These are phyloP conservation scores for Speoplatyrhinus poulsoni DNA, from an alignment of 2,113 vertebrate species.

Conservation along the genomic window DNA sequence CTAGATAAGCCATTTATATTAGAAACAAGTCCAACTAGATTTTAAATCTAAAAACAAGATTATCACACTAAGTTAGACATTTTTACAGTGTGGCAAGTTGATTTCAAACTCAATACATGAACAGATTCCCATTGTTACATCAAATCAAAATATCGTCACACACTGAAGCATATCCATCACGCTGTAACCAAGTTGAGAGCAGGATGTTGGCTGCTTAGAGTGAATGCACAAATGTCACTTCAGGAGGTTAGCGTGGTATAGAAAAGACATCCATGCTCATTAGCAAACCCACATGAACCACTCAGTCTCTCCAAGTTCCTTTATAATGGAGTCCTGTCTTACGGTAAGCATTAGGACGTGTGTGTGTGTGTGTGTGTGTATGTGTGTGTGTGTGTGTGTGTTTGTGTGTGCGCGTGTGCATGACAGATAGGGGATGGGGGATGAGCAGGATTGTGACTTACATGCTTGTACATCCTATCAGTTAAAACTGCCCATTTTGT, in stretches of 20 bases:
- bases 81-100: constrained; percentile 9
- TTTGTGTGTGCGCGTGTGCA: no score
- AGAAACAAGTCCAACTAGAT: no score
- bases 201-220: constrained; percentile 49
- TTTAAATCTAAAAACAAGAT: background rate
- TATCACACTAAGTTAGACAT: background rate
- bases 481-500: no score
- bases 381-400: constrained; percentile 5
- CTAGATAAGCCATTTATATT: no score
- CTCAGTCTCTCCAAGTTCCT: constrained; percentile 41
- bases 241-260: constrained; percentile 47
- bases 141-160: constrained; percentile 40
- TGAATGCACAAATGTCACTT: constrained; percentile 62
- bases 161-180: constrained; percentile 55
- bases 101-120: constrained; percentile 29
- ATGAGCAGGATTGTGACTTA: no score
- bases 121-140: constrained; percentile 5
- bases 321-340: constrained; percentile 56
- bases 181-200: constrained; percentile 54
- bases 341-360: constrained; percentile 45
- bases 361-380: background rate
- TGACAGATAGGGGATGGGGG: no score
- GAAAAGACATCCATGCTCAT: constrained; percentile 68
- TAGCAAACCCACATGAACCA: constrained; percentile 52
- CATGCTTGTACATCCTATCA: no score